Evolutionary conservation across 2,888 invertebrate genomes (phyloP).

Genomic region (Tipula lateralis): DNA sequence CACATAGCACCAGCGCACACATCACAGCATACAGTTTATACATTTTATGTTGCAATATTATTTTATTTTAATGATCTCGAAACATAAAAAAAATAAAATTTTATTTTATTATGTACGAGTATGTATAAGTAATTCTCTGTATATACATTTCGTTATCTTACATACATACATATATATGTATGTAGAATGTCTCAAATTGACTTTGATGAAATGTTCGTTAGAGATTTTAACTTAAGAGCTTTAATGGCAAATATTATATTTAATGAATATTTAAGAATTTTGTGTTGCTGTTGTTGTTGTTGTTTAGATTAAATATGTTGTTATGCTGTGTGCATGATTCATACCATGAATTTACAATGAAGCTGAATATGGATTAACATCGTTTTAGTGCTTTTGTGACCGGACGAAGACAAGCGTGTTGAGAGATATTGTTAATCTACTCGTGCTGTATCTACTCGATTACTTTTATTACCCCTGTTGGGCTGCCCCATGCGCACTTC

Average conservation of each 20-base stretch:
- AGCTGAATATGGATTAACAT: background rate
- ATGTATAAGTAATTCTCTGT: constrained; percentile 24
- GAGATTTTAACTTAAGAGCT: constrained; percentile 11
- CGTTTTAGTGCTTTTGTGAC: no score
- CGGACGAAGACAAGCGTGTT: no score
- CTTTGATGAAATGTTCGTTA: constrained; percentile 19
- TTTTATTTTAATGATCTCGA: constrained; percentile 24
- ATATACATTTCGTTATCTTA: constrained; percentile 20
- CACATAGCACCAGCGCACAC: background rate
- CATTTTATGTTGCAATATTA: constrained; percentile 5
- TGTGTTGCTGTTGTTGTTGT: background rate
- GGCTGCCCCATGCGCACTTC: no score
- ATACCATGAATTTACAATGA: background rate
- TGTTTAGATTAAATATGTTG: background rate
- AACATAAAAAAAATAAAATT: background rate
- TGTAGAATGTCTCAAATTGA: background rate
- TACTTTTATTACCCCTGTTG: no score
- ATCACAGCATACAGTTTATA: background rate
- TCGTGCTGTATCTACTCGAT: no score
- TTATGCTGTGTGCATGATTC: background rate
- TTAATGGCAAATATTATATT: background rate
- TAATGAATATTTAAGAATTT: background rate
- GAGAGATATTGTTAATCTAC: no score
- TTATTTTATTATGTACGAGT: background rate
- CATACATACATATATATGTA: background rate